Base-by-base conservation (phyloP, 64 coral and sea anemone species). In the Dendronephthya gigantea region DNA sequence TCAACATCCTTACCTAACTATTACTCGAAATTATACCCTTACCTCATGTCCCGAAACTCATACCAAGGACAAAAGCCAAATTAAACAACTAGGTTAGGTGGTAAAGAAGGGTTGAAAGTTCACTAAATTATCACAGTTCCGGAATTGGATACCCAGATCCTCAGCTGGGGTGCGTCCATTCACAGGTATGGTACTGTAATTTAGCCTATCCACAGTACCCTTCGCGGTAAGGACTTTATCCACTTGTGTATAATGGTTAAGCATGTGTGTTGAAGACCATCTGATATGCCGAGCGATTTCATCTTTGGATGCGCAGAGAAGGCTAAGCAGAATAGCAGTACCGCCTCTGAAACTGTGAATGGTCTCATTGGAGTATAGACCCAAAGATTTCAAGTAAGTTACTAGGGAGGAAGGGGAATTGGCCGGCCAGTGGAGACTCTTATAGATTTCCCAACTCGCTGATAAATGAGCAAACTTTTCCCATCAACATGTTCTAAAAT, bases 311-410 rank as follows among this genome's bases (percentile, higher is more conserved):
- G 56, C 50, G 9, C 90, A 79, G 1, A 92, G 48, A 48, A 92
- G 75, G 28, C 85, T n/a, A 2, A 84, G 40, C 11, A 88, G 41
- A 48, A 92, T 92, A 39, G 85, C 79, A 43, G 22, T 84, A 14
- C 85, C 90, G 6, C 82, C 39, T 52, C 90, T 88, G 47, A 91
- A 91, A 35, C 90, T 66, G 29, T 91, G 90, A 6, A 83, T 33
- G 0, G 86, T 66, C 43, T 92, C 90, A 49, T 68, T 83, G n/a
- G 84, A 86, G 23, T 69, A 59, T 29, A 92, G 85, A n/a, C 68
- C 87, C 9, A 88, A 35, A 2, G 40, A 35, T 0, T 36, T 39
- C 8, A 92, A 39, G 72, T 91, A 91, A 7, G 17, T 58, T 25
- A 38, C 34, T 14, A 90, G 56, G 22, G 88, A 23, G 39, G 12